Base-by-base conservation (phyloP, 2,113 vertebrate species). In the Megaceryle torquata region DNA sequence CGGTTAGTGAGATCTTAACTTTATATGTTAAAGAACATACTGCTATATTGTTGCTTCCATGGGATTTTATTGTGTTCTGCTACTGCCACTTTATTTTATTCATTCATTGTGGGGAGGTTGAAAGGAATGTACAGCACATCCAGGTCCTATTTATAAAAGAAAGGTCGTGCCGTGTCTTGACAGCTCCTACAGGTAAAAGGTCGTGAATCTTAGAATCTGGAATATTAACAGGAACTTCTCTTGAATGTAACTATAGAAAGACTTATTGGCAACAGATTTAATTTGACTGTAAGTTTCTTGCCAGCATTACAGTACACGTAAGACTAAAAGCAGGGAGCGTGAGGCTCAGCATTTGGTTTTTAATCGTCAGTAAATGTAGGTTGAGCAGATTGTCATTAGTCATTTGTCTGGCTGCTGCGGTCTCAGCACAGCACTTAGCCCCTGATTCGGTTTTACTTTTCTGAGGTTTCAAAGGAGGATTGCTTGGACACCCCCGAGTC, bases 121-220 rank as follows among this genome's bases (percentile, higher is more conserved):
- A 87, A 87, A 83, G 61, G 75, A 90, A 91, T 44, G 86, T 71
- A 19, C 39, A 74, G 29, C 15, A 31, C 75, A 48, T 61, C 88
- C 48, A 92, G 65, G 83, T 92, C 37, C 61, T 96, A 6, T 91
- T 91, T 90, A 24, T 86, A 71, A 94, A 90, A 86, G 88, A 85
- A 80, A 83, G 69, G 28, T 93, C 80, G n/a, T 79, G 61, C 43
- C 10, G 4, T 75, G 72, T 90, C 88, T 78, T 86, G 79, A 93
- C 48, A 94, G 37, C 72, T 91, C 72, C n/a, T 79, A 44, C 80
- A 93, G 92, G 76, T 86, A 90, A 84, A 77, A 79, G 77, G 29
- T 92, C 44, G 56, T 41, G 51, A 75, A 71, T 93, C 64, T 75
- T 63, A 68, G 53, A 90, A 60, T 79, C 43, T 93, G 83, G 31